Base-by-base conservation (phyloP, 37 sponge, comb jelly and placozoan species). In the Oopsacas minuta region DNA sequence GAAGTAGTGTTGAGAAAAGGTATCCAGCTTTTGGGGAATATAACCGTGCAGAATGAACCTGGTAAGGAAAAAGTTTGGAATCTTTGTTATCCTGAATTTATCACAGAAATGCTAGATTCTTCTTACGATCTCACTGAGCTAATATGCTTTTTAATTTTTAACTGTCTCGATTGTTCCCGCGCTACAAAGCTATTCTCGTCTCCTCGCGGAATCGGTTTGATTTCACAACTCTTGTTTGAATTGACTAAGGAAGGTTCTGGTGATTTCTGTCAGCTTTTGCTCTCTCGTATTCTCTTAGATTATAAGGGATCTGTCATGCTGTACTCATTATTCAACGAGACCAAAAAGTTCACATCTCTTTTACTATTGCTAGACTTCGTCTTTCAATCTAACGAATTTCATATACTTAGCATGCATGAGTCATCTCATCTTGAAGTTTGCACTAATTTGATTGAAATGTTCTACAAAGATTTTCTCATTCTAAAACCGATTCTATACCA, bases 261-360 rank as follows among this genome's bases (percentile, higher is more conserved):
- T n/a, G 75, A 61, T n/a, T 61, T 61, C 28, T 61, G 75, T 61
- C 75, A 61, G 75, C 75, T 61, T 34, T 10, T 61, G 75, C 22
- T 61, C 17, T 61, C 75, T n/a, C 75, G 75, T 25, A 61, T 61
- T 61, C 75, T 61, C 75, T n/a, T 61, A 25, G 75, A 61, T 61
- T 61, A 20, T 34, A 61, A 61, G 28, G 75, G 75, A 25, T 25
- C 75, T 61, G 75, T 61, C 7, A 61, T 12, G 1, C 28, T 61
- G 22, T 61, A 61, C 22, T 61, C 75, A 5, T 12, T 61, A n/a
- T 61, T 61, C 22, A 61, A n/a, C 30, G 22, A 12, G 7, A 61
- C 22, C 75, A 25, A 34, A 34, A 61, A 61, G 22, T 61, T 25
- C 75, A 61, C 75, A 12, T 34, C 75, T 61, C 75, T 61, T 61